A percentile compares a stretch with the other conserved stretches of the same genome.
phyloP scores from a whole-genome alignment of 2,113 vertebrate genomes.

The Cacatua alba region DNA sequence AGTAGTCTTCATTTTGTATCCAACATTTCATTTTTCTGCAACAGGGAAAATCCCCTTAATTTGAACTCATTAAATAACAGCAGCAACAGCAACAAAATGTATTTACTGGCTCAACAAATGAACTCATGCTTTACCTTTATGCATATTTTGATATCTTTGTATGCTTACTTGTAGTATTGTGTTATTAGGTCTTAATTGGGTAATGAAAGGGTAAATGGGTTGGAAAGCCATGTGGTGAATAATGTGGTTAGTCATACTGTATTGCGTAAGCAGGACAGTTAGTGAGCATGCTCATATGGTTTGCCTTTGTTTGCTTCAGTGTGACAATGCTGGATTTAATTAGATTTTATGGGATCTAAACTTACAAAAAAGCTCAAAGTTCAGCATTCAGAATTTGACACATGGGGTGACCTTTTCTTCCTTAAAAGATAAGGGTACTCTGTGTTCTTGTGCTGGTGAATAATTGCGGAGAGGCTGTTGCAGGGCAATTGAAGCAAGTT shows the following conservation, averaged over 20 bases:
- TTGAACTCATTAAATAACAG: background rate
- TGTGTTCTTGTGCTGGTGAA: conserved; percentile 56
- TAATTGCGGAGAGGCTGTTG: conserved; percentile 48
- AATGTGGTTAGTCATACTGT: conserved; percentile 29
- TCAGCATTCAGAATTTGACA: conserved; percentile 45
- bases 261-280: conserved; percentile 12
- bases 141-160: background rate
- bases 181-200: conserved; percentile 21
- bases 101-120: background rate
- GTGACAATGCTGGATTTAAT: conserved; percentile 58
- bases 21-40: background rate
- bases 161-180: background rate
- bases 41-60: background rate
- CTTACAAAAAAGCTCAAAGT: conserved; percentile 55
- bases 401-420: conserved; percentile 31
- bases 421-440: conserved; percentile 57
- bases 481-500: conserved; percentile 46
- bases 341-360: conserved; percentile 64
- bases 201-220: conserved; percentile 45
- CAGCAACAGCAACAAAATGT: background rate
- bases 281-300: conserved; percentile 12
- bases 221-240: conserved; percentile 5
- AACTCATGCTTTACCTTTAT: background rate
- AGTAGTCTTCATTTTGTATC: background rate
- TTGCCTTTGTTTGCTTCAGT: conserved; percentile 26